Evolutionary conservation across 1,140 invertebrate species (phyloP).

Genomic region (Ctenoplectra terminalis): DNA sequence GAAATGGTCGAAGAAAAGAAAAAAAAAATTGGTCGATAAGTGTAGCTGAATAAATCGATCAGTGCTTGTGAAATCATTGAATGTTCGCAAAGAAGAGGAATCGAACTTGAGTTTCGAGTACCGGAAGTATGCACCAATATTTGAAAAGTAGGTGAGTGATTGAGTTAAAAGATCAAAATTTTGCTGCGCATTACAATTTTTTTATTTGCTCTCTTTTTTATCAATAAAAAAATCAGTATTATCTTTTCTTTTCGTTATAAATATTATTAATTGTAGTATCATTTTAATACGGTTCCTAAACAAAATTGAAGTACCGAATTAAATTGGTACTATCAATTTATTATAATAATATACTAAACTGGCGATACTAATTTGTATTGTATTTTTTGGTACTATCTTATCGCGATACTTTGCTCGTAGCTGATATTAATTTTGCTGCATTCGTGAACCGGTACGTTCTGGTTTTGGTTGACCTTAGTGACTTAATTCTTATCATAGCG

Average conservation of each 20-base stretch:
- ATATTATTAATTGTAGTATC: background rate
- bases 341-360: background rate
- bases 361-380: background rate
- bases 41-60: no score
- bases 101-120: background rate
- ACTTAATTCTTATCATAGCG: conserved; percentile 59
- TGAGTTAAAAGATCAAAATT: background rate
- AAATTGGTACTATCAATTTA: background rate
- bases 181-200: background rate
- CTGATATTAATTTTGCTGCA: conserved; percentile 49
- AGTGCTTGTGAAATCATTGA: background rate
- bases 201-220: background rate
- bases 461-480: conserved; percentile 67
- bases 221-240: background rate
- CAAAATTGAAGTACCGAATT: background rate
- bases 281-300: no score
- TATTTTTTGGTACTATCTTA: conserved; percentile 24
- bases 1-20: background rate
- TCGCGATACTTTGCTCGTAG: conserved; percentile 22
- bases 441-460: conserved; percentile 62
- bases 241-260: background rate
- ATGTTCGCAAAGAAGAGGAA: no score
- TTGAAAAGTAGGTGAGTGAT: conserved; percentile 64
- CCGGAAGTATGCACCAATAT: conserved; percentile 63
- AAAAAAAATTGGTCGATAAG: no score